Evolutionary conservation across 1,140 invertebrate species (phyloP), one percentile per base, ranked within the genome.

Genomic region (Trichomalopsis sarcophagae): DNA sequence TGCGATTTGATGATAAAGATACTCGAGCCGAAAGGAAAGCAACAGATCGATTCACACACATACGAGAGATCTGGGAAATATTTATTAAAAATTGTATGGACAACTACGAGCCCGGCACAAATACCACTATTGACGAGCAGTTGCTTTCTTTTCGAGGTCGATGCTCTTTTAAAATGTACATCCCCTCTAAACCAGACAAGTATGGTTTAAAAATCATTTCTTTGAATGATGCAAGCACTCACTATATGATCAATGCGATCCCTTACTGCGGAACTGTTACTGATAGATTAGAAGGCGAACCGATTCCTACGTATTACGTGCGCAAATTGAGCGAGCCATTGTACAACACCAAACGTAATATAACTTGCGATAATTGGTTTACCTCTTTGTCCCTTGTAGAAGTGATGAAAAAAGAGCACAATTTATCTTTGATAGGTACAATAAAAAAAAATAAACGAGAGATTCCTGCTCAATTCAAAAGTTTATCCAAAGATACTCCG

Each of bases 151-250:
- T 92, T 86, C 76, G 89, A 71, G 93, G 92, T 30, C 86, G 89
- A 36, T 93, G 91, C 81, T 30, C 33, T 40, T 94, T 94, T 84
- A 87, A 90, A 74, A 88, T 91, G 76, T 94, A 93, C 87, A 93
- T 94, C 44, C 91, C 92, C 9, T 89, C 89, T 68, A 94, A 94
- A 90, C 93, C 93, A 2, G 89, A 88, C 69, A 94, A 93, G 40
- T 81, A 66, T 75, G 71, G 74, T 1, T 66, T 85, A 14, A 85
- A 82, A 77, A 9, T 85, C 10, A 30, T 85, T 27, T 55, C 30
- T 17, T 17, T 85, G 13, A 85, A 85, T 50, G 84, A 85, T 76
- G 79, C 79, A 17, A 27, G 23, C 2, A 85, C 84, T n/a, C 36
- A 4, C 9, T 85, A 85, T 40, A 66, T 85, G 84, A n/a, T 85